Conservation (phyloP, 2,888 invertebrate genomes). For the Aproaerema taeniolella region DNA sequence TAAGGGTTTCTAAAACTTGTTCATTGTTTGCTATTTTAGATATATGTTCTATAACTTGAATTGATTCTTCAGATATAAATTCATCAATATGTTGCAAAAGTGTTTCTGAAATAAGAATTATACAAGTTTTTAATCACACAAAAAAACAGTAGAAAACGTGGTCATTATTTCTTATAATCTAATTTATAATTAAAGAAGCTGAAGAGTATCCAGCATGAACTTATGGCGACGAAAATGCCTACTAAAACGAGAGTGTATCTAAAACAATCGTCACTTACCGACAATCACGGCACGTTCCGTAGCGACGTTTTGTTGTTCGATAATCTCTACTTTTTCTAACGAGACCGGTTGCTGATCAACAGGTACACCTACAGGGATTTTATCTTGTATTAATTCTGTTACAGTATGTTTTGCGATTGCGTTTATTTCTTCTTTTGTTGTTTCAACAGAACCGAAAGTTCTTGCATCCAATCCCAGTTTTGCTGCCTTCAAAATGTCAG, state of each 20-base stretch:
- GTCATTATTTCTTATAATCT: too few species aligned
- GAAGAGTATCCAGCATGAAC: too few species aligned
- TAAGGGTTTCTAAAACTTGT: constrained; percentile 30
- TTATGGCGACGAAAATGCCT: background rate
- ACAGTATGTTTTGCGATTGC: too few species aligned
- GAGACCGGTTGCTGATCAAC: too few species aligned
- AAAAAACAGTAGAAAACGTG: background rate
- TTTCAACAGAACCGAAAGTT: too few species aligned
- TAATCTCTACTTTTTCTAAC: background rate
- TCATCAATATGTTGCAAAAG: constrained; percentile 38
- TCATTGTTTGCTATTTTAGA: constrained; percentile 24
- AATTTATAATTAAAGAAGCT: too few species aligned
- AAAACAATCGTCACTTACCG: constrained; percentile 1
- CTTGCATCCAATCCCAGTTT: too few species aligned
- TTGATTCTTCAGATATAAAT: constrained; percentile 33
- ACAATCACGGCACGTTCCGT: background rate
- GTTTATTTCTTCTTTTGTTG: too few species aligned
- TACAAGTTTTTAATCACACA: constrained; percentile 2
- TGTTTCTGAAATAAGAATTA: constrained; percentile 18
- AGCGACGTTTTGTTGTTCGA: background rate
- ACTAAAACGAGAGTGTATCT: background rate
- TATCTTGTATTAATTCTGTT: constrained; percentile 9
- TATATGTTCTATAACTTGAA: constrained; percentile 29
- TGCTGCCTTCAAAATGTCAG: too few species aligned
- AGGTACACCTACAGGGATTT: constrained; percentile 3